Evolutionary conservation across 2,797 vertebrate genomes (phyloP), one percentile per base, ranked within the genome.

Genomic region (Cryptoprocta ferox): DNA sequence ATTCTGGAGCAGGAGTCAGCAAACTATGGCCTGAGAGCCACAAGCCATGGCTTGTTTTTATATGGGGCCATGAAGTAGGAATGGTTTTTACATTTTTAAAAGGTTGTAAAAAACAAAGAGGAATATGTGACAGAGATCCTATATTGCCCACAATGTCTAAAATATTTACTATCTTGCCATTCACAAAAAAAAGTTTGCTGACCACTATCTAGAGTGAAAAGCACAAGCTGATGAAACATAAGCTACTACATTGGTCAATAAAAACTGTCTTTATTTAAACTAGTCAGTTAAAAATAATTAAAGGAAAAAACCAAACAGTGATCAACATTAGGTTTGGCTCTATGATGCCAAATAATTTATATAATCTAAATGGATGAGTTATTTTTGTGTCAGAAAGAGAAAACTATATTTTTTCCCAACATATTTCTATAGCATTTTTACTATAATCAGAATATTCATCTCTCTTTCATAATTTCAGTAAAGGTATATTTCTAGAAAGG

Each of bases 351-450:
- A 91, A 83, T 65, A 82, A 78, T 53, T 89, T 91, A 30, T 14
- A 65, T 39, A 42, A 61, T 68, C 28, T 65, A 91, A 85, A 59
- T 6, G 10, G 56, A 45, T n/a, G 30, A 89, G 19, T 45, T 92
- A 76, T 61, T 86, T 91, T 81, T 91, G 42, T 45, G 78, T 48
- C 37, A 85, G 81, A n/a, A 90, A 91, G 71, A 92, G 39, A 92
- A 19, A 85, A 81, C 15, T 42, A 73, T 39, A 18, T 89, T 32
- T 88, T 21, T 59, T 56, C 28, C 26, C 50, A 80, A 65, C 50
- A 24, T 16, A 90, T 75, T 83, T 65, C 78, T 68, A 80, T 5
- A 48, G n/a, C 56, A 91, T 91, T 89, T 96, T 82, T 75, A 63
- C 48, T 53, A 32, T 24, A 83, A 66, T 2, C 68, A 71, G 76